Percentiles rank a stretch among this genome's conserved stretches.
Evolutionary conservation across 2,797 vertebrate species (phyloP).

Genomic region (Tapera naevia): DNA sequence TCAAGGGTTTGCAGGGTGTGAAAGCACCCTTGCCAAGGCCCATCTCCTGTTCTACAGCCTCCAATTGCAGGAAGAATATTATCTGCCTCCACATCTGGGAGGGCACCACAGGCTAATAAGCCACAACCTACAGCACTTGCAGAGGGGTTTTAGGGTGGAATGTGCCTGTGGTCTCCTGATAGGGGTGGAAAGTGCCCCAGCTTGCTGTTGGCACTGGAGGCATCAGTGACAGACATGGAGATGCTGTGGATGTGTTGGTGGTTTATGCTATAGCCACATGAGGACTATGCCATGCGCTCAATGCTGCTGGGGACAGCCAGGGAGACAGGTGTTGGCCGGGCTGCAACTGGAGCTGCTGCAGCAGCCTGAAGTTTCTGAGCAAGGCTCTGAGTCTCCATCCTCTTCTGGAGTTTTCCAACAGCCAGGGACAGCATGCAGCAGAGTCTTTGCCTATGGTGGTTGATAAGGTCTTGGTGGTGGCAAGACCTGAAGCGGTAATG

Average conservation of each 20-base stretch:
- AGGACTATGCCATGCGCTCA: neutral
- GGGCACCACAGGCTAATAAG: neutral
- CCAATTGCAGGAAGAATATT: neutral
- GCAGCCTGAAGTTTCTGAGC: neutral
- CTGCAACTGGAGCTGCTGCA: neutral
- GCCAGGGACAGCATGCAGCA: neutral
- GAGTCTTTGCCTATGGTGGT: neutral
- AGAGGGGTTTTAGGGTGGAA: neutral
- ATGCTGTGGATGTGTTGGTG: neutral
- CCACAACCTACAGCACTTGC: neutral
- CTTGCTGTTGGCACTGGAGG: neutral
- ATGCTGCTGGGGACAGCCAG: neutral
- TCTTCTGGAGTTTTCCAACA: neutral
- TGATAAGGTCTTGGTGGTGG: neutral
- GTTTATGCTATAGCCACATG: neutral
- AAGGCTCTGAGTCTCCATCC: neutral
- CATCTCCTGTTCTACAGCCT: neutral
- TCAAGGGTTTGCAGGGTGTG: neutral
- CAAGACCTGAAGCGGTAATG: neutral
- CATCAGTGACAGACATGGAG: neutral
- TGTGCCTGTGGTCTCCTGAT: neutral
- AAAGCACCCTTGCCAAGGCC: neutral
- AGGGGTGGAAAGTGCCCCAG: neutral
- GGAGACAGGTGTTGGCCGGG: neutral
- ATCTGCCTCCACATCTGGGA: neutral